Base-by-base conservation (phyloP, 2,888 invertebrate species). In the Apodemia mormo region DNA sequence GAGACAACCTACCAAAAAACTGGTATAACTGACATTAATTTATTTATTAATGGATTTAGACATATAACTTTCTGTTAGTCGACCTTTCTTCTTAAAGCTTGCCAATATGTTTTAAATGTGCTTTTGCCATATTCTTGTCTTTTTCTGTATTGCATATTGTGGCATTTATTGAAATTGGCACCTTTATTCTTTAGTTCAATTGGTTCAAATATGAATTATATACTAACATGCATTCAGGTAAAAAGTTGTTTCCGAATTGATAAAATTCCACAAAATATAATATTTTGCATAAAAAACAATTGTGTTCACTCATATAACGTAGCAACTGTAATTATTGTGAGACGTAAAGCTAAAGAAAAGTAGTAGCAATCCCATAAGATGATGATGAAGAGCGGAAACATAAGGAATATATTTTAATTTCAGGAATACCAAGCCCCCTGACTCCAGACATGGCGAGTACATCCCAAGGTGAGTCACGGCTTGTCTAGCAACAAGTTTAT, bases 381-480 rank as follows among this genome's bases (percentile, higher is more conserved):
- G 10, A 56, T 10, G 67, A 14, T 64, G 66, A 67, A 68, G 52
- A 64, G 69, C 68, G 78, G 74, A 76, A 75, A 76, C 77, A 77
- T 84, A 79, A 83, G 81, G 80, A 76, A 74, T 73, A 80, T 83
- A 79, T 85, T 76, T 72, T 86, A 76, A 82, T 90, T 89, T 77
- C 94, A 95, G 95, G 95, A 89, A 92, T 95, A 82, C 88, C 87
- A 82, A 94, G 94, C 84, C 94, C 94, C 73, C 90, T 95, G 85
- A 89, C 94, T 76, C 94, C 95, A 73, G 97, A 96, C 88, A 93
- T 97, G 86, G 96, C 97, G 80, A 96, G 96, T 85, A 97, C 97
- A 83, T 97, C 97, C 82, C 97, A 97, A 97, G 97, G 97, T 97
- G 95, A 96, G 96, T 94, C 79, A 74, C 83, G 79, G 92, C 93